Base-by-base conservation (phyloP, 2,888 invertebrate genomes). In the Bombyx huttoni region DNA sequence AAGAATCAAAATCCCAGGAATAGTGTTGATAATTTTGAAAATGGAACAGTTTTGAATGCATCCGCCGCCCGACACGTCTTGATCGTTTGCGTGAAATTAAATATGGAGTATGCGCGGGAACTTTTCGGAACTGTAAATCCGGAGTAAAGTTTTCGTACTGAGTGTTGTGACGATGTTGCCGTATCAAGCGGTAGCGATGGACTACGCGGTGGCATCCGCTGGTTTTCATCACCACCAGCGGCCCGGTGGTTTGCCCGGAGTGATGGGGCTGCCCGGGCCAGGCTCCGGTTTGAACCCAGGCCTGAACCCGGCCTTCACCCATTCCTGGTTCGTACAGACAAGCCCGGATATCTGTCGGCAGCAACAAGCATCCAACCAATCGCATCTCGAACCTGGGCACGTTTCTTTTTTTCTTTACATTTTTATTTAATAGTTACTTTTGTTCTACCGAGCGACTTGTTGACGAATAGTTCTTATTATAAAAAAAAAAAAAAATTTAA, bases 341-440 rank as follows among this genome's bases (percentile, higher is more conserved):
- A 94, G 94, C 90, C 94, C 95, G 93, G 95, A 96, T 91, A 92
- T 96, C 90, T 95, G 95, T 93, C 93, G 91, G 82, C 93, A 94
- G 92, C 94, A 95, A 90, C 90, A 90, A 91, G 91, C 90, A 89
- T 90, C 91, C 83, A 89, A 89, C 85, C 89, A 89, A 85, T 92
- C 93, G 91, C 93, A 93, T 91, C 93, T 96, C 91, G 95, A 96
- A 92, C 95, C 95, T 91, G 96, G 96, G 96, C 94, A 94, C 93
- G 94, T 93, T 91, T 88, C 90, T 91, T 87, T 85, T 60, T 84
- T 86, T 79, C 73, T 78, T 78, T 84, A 80, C 79, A 78, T 80
- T 84, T 81, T 84, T 78, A 76, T 78, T 86, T 83, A 79, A 73
- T 64, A 73, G 63, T 73, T 73, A 68, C 63, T 68, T 59, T 57